Conservation (phyloP, 2,113 vertebrate genomes). For the Trichechus manatus region DNA sequence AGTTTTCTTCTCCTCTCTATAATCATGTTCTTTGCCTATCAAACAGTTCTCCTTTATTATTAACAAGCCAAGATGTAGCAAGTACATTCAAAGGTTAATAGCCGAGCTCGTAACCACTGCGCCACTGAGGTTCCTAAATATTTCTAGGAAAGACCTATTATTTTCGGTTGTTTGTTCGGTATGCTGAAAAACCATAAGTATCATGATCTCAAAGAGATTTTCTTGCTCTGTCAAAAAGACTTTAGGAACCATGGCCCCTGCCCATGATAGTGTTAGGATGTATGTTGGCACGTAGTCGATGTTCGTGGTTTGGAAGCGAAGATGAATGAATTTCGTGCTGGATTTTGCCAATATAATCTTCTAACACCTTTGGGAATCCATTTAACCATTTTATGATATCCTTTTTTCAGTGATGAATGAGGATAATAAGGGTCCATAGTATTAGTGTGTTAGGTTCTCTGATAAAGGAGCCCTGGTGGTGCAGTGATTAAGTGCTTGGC, state of each 20-base stretch:
- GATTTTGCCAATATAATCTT: not conserved
- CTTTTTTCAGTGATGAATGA: not conserved
- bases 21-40: not conserved
- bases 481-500: too few species aligned
- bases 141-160: not conserved
- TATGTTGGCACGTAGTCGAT: not conserved
- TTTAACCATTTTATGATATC: not conserved
- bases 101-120: too few species aligned
- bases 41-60: not conserved
- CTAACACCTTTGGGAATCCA: not conserved
- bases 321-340: not conserved
- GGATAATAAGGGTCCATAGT: not conserved
- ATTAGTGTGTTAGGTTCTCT: not conserved
- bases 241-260: not conserved
- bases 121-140: too few species aligned
- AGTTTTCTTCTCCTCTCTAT: not conserved
- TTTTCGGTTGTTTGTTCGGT: not conserved
- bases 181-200: not conserved
- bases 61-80: not conserved
- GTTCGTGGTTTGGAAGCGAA: not conserved
- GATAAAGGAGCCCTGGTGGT: too few species aligned
- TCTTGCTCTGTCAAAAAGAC: slow-evolving; percentile 1
- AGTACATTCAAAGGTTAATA: not conserved
- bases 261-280: not conserved
- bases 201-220: not conserved